phyloP scores from a whole-genome alignment of 2,113 vertebrate genomes.

The Xenus cinereus region DNA sequence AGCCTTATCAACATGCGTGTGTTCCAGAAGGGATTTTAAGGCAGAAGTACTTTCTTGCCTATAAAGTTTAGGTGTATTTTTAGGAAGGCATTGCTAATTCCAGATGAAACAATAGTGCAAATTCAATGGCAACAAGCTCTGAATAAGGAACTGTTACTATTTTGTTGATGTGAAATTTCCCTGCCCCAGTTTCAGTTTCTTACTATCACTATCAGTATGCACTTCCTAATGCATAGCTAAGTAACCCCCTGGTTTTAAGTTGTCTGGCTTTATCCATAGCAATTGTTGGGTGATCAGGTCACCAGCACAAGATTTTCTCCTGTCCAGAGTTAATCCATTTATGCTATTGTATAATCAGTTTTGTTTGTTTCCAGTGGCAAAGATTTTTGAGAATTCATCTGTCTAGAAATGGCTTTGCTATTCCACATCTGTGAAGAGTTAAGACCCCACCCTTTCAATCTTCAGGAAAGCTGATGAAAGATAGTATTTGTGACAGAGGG shows the following conservation, averaged over 20 bases:
- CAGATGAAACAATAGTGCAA: background rate
- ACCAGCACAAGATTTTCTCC: background rate
- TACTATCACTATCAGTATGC: background rate
- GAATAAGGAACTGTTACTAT: background rate
- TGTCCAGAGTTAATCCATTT: background rate
- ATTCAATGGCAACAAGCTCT: background rate
- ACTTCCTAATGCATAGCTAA: background rate
- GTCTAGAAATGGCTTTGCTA: background rate
- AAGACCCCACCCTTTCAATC: background rate
- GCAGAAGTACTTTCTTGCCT: background rate
- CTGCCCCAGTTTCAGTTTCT: background rate
- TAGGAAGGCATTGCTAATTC: background rate
- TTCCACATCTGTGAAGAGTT: background rate
- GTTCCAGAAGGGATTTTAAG: background rate
- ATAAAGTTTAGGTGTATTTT: background rate
- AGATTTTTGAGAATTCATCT: background rate
- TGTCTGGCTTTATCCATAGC: background rate
- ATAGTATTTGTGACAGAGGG: background rate
- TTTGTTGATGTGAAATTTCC: background rate
- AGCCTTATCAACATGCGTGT: background rate
- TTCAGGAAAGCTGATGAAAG: background rate
- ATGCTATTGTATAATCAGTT: background rate
- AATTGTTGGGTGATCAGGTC: background rate
- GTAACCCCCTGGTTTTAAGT: background rate
- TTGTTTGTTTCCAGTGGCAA: background rate